Evolutionary conservation across 2,888 invertebrate genomes (phyloP), one percentile per base, ranked within the genome.

Genomic region (Coenonympha glycerion): DNA sequence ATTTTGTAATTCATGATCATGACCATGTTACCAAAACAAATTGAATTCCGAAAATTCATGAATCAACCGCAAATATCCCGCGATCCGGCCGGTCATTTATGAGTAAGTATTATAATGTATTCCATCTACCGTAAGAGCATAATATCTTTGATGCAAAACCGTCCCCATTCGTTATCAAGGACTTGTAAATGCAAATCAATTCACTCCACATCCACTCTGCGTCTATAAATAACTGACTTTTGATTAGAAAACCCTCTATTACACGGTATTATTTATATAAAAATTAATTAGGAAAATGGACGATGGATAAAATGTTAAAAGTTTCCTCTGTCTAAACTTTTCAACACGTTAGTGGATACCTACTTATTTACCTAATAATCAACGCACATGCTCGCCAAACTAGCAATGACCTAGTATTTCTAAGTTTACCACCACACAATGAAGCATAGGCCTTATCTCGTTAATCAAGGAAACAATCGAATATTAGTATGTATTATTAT

Each of bases 161-260:
- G 68, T 69, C 65, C 67, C 63, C 61, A 69, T 73, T 73, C 73
- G 69, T 73, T 74, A 71, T 73, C 72, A 66, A 30, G 54, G 58
- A 65, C 71, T 67, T 73, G 73, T 73, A 68, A 72, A 80, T 80
- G 80, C 80, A 79, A 80, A 81, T 79, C 68, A 64, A 73, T 69
- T 62, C 68, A 66, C 62, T 63, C 64, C 59, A 62, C 58, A 59
- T 59, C 57, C 51, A 52, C 56, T 57, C 37, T 49, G 63, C 62
- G 53, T 60, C 73, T 71, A 81, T 83, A 83, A 82, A 82, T 82
- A 79, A 79, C 78, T 68, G 69, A 79, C 79, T 81, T 82, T 81
- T 82, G 83, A 83, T 82, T 79, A 76, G 76, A 79, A 76, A 69
- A 65, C 56, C 58, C 49, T 60, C 60, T 61, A 76, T 72, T 71